Conservation (phyloP, 2,797 vertebrate genomes). For the Trichosurus vulpecula region DNA sequence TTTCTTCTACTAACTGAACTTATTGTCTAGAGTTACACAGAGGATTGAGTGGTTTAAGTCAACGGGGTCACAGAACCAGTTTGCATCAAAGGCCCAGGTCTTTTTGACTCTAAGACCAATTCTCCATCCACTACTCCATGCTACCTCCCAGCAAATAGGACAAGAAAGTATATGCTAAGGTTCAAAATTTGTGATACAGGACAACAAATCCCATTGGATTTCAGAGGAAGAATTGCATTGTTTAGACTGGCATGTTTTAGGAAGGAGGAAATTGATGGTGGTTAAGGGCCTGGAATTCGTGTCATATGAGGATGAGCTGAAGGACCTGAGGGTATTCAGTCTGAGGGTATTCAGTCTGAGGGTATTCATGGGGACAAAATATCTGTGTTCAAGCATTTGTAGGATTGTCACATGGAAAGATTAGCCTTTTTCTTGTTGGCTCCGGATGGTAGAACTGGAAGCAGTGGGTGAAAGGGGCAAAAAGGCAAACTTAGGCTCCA, state of each 20-base stretch:
- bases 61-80: not conserved
- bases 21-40: not conserved
- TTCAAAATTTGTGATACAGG: not conserved
- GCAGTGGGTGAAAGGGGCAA: not conserved
- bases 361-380: not conserved
- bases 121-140: not conserved
- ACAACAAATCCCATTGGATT: not conserved
- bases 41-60: not conserved
- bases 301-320: not conserved
- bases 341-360: not conserved
- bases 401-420: not conserved
- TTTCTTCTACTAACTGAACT: not conserved
- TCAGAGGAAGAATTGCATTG: not conserved
- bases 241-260: not conserved
- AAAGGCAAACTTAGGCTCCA: not conserved
- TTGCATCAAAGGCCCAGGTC: not conserved
- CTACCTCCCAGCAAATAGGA: not conserved
- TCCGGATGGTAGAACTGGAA: not conserved
- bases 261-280: not conserved
- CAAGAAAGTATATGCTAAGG: not conserved
- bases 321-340: not conserved
- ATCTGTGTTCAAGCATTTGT: not conserved
- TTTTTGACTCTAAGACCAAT: not conserved
- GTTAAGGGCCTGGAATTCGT: not conserved
- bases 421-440: not conserved